These are phyloP conservation scores for Osmerus eperlanus DNA, from an alignment of 2,113 vertebrate species.

Conservation along the genomic window DNA sequence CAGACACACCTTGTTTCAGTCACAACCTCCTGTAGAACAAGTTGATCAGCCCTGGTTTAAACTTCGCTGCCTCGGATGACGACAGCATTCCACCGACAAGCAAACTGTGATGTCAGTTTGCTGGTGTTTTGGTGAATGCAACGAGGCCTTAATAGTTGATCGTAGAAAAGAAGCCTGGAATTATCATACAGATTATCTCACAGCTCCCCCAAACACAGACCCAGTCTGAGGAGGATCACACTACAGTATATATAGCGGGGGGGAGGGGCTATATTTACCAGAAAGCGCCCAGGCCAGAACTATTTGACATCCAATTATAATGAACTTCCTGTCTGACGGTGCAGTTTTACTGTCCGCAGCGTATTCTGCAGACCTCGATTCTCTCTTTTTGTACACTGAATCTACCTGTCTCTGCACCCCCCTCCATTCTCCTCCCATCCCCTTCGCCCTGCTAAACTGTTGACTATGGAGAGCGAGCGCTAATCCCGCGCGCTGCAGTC, in stretches of 20 bases:
- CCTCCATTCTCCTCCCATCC: background rate
- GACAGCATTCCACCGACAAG: background rate
- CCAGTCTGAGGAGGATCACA: conserved; percentile 13
- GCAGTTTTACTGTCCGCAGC: background rate
- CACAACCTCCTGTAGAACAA: background rate
- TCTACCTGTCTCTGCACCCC: background rate
- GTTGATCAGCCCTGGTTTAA: background rate
- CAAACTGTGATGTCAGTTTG: no score
- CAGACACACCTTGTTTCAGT: conserved; percentile 1
- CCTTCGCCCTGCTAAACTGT: background rate
- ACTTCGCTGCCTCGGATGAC: background rate
- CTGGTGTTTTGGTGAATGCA: no score
- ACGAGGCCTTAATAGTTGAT: no score
- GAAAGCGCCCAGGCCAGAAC: background rate
- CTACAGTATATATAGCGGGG: background rate
- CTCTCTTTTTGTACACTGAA: conserved; percentile 5
- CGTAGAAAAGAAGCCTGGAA: no score
- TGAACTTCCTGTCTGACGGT: conserved; percentile 13
- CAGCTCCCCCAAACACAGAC: background rate
- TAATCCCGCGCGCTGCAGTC: conserved; percentile 31
- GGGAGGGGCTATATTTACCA: no score
- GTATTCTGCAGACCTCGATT: background rate
- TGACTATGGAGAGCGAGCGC: background rate
- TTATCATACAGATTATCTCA: no score
- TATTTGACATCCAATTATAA: conserved; percentile 7